Base-by-base conservation (phyloP, 53 echinoderm and acorn worm genomes). In the Crossaster papposus region DNA sequence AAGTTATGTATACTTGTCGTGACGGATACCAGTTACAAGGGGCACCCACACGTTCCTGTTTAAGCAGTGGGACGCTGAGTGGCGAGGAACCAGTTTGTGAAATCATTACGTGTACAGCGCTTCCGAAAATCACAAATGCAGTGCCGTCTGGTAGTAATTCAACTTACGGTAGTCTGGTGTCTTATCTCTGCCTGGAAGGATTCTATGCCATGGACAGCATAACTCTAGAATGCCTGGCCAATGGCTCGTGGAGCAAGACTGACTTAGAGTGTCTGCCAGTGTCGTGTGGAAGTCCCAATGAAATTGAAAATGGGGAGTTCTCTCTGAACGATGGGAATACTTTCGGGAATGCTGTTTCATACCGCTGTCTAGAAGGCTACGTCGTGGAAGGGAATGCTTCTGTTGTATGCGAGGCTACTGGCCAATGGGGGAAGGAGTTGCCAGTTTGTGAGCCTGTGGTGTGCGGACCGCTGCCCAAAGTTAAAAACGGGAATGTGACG, bases 11-110 rank as follows among this genome's bases (percentile, higher is more conserved):
- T 76, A 54, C 68, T 11, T 96, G 98, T 55, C 30, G 85, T 81
- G 65, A 26, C 10, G 98, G 98, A 23, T 96, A 94, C 91, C 87
- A 51, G 77, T 82, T 98, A 28, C 83, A 91, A 30, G 96, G 98
- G 54, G 29, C 34, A 62, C 68, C 88, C 20, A 71, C 64, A 10
- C 90, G 90, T 12, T 64, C 64, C 22, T 96, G 96, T 58, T 77
- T 92, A 64, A 73, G 64, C 14, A 64, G 87, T 89, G 95, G 93
- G 9, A 64, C 51, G 1, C 93, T 93, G 93, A 87, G 76, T 20
- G 77, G 13, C 31, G 87, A 71, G 51, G 71, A 70, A 63, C 90
- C 83, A 55, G 30, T 29, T 51, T 90, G 90, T 38, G 63, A 90
- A 28, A 83, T 90, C 22, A 83, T 90, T 18, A 37, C 90, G 1